Conservation (phyloP, 2,888 invertebrate species). For the Catocala sponsa region DNA sequence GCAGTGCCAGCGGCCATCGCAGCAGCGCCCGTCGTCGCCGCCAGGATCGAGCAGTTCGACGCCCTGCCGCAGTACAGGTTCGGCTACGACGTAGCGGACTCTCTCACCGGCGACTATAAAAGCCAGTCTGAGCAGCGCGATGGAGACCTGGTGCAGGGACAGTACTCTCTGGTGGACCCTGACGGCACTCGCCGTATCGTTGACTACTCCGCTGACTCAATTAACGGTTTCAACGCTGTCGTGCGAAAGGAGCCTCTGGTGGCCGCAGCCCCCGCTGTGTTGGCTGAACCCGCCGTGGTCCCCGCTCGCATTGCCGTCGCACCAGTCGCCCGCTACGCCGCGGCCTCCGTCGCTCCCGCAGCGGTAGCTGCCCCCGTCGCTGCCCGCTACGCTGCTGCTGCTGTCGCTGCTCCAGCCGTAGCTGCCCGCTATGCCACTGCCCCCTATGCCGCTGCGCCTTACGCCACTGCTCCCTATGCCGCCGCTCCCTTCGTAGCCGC, state of each 20-base stretch:
- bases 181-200: constrained; percentile 80
- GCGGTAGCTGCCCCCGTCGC: constrained; percentile 60
- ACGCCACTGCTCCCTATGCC: constrained; percentile 56
- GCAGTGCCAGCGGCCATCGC: constrained; percentile 64
- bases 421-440: constrained; percentile 41
- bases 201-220: constrained; percentile 77
- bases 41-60: constrained; percentile 82
- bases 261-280: constrained; percentile 70
- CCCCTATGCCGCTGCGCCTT: constrained; percentile 45
- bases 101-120: constrained; percentile 82
- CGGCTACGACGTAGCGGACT: constrained; percentile 80
- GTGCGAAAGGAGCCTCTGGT: constrained; percentile 78
- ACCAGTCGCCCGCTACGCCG: constrained; percentile 52
- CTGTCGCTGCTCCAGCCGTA: constrained; percentile 35
- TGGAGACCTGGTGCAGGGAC: constrained; percentile 85
- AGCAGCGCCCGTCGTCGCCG: constrained; percentile 67
- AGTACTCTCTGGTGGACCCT: constrained; percentile 78
- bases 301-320: constrained; percentile 48
- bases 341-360: constrained; percentile 56
- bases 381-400: constrained; percentile 55
- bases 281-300: constrained; percentile 70
- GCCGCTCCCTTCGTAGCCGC: constrained; percentile 22
- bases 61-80: constrained; percentile 88
- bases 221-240: constrained; percentile 70
- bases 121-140: constrained; percentile 84